Base-by-base conservation (phyloP, 1,140 invertebrate genomes). In the Ceratina calcarata region DNA sequence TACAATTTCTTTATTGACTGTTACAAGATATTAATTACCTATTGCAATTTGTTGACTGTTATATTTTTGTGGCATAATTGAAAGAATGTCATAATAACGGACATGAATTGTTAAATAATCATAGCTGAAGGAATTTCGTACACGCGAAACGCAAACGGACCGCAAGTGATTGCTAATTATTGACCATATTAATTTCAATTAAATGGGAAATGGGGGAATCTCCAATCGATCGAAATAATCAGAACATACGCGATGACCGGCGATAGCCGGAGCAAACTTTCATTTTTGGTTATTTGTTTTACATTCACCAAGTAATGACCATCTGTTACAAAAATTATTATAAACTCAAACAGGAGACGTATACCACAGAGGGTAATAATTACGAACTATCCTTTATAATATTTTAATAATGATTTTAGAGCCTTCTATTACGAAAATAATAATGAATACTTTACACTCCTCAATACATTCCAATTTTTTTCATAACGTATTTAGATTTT, bases 221-320 rank as follows among this genome's bases (percentile, higher is more conserved):
- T 61, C 70, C 70, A 72, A 74, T 51, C n/a, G 60, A 65, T 74
- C 37, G 61, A 65, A 74, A 64, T 65, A 74, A 32, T 74, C 27
- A 53, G 24, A 24, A 24, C 45, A 49, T 58, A 49, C 49, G 49
- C 58, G 58, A 51, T 51, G 45, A 49, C 32, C 53, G n/a, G 27
- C 68, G n/a, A 70, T 20, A 57, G 16, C 53, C 6, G 10, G 16
- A 2, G 10, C 7, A 0, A 51, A 72, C 58, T 58, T 61, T 67
- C 55, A 53, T 70, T 70, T 37, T 15, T 58, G 55, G 16, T 58
- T 58, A 27, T 70, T 58, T 37, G n/a, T 37, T 70, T 22, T 0
- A 20, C 27, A n/a, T 57, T n/a, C 55, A 57, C 1, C 2, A 7
- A n/a, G 13, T 20, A 70, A 37, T 8, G 27, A 22, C 13, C 27